Percentiles rank a stretch among this genome's conserved stretches.
Evolutionary conservation across 2,797 vertebrate genomes (phyloP).

Genomic region (Pelodytes ibericus): DNA sequence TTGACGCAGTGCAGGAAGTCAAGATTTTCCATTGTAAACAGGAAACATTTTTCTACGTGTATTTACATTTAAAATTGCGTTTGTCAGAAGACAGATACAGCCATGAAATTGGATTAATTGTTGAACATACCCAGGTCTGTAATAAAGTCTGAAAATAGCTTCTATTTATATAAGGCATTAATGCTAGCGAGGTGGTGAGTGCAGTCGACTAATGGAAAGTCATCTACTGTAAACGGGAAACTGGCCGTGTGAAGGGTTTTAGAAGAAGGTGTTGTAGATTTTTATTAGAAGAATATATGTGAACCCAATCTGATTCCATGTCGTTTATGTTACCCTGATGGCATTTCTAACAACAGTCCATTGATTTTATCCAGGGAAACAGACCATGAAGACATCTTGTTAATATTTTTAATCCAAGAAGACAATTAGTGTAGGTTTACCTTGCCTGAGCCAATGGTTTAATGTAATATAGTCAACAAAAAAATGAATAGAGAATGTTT

Average conservation of each 20-base stretch:
- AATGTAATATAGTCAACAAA: too few relatives aligned
- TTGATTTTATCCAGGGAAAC: too few relatives aligned
- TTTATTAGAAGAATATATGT: background rate
- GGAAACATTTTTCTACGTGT: conserved; percentile 3
- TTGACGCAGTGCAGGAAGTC: background rate
- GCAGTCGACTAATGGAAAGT: background rate
- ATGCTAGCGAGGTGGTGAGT: background rate
- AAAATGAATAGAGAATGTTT: too few relatives aligned
- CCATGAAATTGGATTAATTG: conserved; percentile 7
- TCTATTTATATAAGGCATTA: conserved; percentile 5
- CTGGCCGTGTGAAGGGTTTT: background rate
- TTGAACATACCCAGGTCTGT: background rate
- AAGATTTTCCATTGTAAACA: conserved; percentile 17
- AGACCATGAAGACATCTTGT: too few relatives aligned
- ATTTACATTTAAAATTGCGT: conserved; percentile 1
- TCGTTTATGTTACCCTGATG: too few relatives aligned
- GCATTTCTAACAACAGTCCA: too few relatives aligned
- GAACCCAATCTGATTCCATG: too few relatives aligned
- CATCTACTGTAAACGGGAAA: background rate
- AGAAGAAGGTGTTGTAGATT: background rate
- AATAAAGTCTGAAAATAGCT: background rate
- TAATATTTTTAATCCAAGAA: too few relatives aligned
- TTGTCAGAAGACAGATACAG: background rate
- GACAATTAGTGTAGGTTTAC: too few relatives aligned
- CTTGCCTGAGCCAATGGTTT: too few relatives aligned